Conservation (phyloP, 2,888 invertebrate genomes). For the Agonopterix subpropinquella region DNA sequence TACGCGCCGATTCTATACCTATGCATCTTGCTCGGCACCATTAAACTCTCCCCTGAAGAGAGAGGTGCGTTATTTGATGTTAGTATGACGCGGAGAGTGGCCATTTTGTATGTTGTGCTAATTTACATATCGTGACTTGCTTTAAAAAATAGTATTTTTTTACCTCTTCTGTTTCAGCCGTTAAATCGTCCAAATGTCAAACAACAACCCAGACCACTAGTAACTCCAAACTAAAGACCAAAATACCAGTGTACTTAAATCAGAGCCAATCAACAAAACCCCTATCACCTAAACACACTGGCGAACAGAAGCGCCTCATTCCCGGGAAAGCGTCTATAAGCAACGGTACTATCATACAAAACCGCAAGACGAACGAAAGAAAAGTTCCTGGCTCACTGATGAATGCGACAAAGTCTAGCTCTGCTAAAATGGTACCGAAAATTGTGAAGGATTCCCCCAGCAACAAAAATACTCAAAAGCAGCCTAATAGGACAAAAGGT, state of each 20-base stretch:
- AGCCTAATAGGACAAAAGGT: conserved; percentile 3
- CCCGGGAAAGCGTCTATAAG: not conserved
- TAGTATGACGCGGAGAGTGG: no score
- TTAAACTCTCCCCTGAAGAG: no score
- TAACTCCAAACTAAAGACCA: conserved; percentile 35
- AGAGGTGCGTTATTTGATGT: no score
- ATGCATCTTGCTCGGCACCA: no score
- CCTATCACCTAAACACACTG: conserved; percentile 12
- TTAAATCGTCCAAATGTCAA: conserved; percentile 23
- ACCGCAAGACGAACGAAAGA: conserved; percentile 21
- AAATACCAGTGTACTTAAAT: conserved; percentile 48
- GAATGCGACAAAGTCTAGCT: conserved; percentile 76
- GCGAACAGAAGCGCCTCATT: conserved; percentile 2
- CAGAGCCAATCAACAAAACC: conserved; percentile 13
- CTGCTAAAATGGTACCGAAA: conserved; percentile 70
- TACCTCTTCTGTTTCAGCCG: conserved; percentile 24
- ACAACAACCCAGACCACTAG: conserved; percentile 10
- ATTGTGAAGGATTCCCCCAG: conserved; percentile 29
- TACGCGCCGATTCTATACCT: no score
- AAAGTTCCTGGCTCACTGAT: conserved; percentile 54
- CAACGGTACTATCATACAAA: not conserved
- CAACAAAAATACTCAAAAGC: conserved; percentile 8
- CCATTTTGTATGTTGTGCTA: no score
- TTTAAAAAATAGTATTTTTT: no score
- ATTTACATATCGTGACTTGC: no score